phyloP scores from a whole-genome alignment of 2,113 vertebrate species.

The Sakesphorus luctuosus region DNA sequence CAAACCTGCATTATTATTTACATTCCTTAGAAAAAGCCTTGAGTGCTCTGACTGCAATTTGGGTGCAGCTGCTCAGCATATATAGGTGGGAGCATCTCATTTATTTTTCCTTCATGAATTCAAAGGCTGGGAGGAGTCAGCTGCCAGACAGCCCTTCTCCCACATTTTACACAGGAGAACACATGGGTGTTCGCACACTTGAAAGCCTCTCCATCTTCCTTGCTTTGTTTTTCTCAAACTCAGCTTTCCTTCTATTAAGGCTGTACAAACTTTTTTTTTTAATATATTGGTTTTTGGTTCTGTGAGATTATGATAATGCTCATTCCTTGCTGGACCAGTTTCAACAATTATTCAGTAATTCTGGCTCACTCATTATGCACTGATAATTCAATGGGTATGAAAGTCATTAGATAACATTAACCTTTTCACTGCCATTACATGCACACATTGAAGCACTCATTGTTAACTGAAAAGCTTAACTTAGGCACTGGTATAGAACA shows the following conservation, averaged over 20 bases:
- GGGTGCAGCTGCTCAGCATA: background rate
- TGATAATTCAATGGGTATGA: background rate
- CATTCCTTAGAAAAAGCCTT: background rate
- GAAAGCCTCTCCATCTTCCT: background rate
- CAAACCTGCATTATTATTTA: background rate
- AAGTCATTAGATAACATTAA: background rate
- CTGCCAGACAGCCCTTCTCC: background rate
- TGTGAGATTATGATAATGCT: background rate
- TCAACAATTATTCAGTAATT: background rate
- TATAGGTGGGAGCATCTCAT: too few species aligned
- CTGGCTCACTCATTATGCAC: background rate
- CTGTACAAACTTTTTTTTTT: accelerated
- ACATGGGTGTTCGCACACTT: background rate
- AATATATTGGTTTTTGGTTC: background rate
- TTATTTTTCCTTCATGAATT: background rate
- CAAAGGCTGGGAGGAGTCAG: background rate
- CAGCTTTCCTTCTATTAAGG: background rate
- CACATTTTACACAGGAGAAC: background rate
- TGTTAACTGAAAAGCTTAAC: background rate
- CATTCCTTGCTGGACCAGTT: background rate
- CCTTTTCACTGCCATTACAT: background rate
- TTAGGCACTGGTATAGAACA: background rate
- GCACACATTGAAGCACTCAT: background rate
- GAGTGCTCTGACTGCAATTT: background rate
- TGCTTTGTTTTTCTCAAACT: background rate